Evolutionary conservation across 1,140 invertebrate species (phyloP).

Genomic region (Drosophila setifemur): DNA sequence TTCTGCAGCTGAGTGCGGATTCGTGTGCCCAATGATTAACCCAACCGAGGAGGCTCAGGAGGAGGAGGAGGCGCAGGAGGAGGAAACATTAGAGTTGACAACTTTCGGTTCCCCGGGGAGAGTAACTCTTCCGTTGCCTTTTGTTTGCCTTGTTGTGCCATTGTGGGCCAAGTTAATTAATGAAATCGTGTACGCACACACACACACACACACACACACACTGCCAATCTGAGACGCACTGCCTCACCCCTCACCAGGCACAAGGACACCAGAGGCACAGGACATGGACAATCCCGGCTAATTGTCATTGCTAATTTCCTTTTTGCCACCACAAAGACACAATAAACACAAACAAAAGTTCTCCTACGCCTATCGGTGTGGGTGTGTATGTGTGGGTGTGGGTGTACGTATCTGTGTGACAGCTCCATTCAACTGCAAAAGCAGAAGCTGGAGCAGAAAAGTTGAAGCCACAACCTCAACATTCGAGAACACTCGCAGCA

Average conservation of each 20-base stretch:
- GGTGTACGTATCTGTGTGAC: conserved; percentile 2
- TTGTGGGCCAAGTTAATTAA: conserved; percentile 36
- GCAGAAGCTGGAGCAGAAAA: too few species aligned
- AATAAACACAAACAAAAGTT: conserved; percentile 47
- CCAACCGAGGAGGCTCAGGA: too few species aligned
- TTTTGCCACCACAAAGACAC: conserved; percentile 41
- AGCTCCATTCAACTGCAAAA: conserved; percentile 41
- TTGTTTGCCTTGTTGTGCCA: conserved; percentile 12
- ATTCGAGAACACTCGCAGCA: conserved; percentile 3
- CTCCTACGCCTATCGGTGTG: neutral
- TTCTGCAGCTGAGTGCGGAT: conserved; percentile 5
- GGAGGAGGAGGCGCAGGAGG: too few species aligned
- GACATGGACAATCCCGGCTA: conserved; percentile 49
- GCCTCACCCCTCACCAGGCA: neutral
- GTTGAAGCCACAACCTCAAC: conserved; percentile 18
- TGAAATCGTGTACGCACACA: conserved; percentile 23
- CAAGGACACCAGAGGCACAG: conserved; percentile 13
- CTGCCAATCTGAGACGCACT: conserved; percentile 1
- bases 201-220: conserved; percentile 8
- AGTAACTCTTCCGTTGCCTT: conserved; percentile 16
- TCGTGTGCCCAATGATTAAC: conserved; percentile 23
- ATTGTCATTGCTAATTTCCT: conserved; percentile 59
- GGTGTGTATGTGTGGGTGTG: conserved; percentile 1
- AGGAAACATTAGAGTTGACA: conserved; percentile 31
- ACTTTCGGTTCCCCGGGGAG: conserved; percentile 13